phyloP scores from a whole-genome alignment of 2,888 invertebrate genomes.

The Watsonalla binaria region DNA sequence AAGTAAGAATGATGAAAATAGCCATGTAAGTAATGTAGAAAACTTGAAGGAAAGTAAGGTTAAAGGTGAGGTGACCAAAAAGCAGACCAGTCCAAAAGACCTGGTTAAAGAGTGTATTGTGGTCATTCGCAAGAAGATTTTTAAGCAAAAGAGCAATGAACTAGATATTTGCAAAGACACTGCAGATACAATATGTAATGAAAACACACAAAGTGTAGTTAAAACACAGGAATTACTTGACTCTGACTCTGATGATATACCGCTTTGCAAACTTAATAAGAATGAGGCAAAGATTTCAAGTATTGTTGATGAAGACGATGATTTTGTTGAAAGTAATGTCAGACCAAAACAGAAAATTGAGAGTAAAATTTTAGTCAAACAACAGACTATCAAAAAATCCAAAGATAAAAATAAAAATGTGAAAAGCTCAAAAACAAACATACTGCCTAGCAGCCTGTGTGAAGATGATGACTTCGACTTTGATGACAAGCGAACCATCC shows the following conservation, averaged over 20 bases:
- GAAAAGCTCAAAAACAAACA: constrained; percentile 13
- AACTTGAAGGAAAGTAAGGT: not conserved
- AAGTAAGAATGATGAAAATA: not conserved
- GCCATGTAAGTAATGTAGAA: constrained; percentile 1
- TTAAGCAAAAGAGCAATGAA: constrained; percentile 30
- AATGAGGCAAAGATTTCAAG: constrained; percentile 12
- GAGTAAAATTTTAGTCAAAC: constrained; percentile 13
- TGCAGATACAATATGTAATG: constrained; percentile 5
- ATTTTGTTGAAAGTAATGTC: constrained; percentile 36
- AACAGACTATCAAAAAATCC: constrained; percentile 4
- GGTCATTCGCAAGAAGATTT: constrained; percentile 62
- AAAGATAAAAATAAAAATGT: constrained; percentile 14
- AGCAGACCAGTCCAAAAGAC: constrained; percentile 52
- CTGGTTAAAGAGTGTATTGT: constrained; percentile 67
- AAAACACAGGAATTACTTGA: constrained; percentile 38
- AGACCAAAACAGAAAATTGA: constrained; percentile 27
- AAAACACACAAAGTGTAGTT: constrained; percentile 11
- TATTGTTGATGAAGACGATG: constrained; percentile 34
- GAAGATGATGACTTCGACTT: constrained; percentile 60
- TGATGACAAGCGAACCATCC: constrained; percentile 52
- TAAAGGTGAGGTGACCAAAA: constrained; percentile 7
- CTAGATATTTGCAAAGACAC: constrained; percentile 5
- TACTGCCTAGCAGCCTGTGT: not conserved
- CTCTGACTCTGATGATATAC: constrained; percentile 60
- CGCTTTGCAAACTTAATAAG: constrained; percentile 45